A percentile compares a stretch with the other conserved stretches of the same genome.
phyloP scores from a whole-genome alignment of 2,113 vertebrate species.

The Epinephelus moara region DNA sequence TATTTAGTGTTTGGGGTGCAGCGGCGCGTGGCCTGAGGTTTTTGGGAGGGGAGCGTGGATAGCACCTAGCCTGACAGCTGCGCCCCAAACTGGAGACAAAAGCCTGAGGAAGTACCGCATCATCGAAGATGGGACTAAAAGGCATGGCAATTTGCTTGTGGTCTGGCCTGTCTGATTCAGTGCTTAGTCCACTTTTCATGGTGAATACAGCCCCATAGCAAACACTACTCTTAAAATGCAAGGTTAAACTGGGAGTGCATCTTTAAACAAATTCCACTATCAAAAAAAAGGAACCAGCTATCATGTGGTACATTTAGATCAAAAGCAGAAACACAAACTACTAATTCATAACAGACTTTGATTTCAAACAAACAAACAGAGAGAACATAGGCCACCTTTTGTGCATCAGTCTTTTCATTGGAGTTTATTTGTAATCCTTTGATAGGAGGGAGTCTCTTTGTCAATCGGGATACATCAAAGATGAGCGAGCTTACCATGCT shows the following conservation, averaged over 20 bases:
- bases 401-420: constrained; percentile 55
- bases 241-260: constrained; percentile 21
- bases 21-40: constrained; percentile 82
- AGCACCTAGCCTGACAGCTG: constrained; percentile 88
- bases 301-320: constrained; percentile 56
- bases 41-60: constrained; percentile 79
- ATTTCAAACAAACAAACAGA: constrained; percentile 57
- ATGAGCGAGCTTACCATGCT: constrained; percentile 67
- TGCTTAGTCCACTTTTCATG: constrained; percentile 44
- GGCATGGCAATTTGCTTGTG: constrained; percentile 76
- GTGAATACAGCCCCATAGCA: constrained; percentile 30
- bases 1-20: constrained; percentile 87
- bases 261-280: constrained; percentile 29
- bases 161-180: constrained; percentile 64
- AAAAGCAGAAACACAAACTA: constrained; percentile 57
- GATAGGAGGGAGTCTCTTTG: constrained; percentile 73
- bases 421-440: constrained; percentile 77
- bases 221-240: constrained; percentile 14
- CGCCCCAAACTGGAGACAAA: constrained; percentile 85
- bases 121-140: constrained; percentile 82
- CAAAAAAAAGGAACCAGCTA: not conserved
- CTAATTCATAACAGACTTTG: constrained; percentile 51
- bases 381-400: constrained; percentile 62
- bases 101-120: constrained; percentile 85
- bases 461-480: constrained; percentile 76